phyloP scores from a whole-genome alignment of 1,140 invertebrate genomes.

The Zaprionus vittiger region DNA sequence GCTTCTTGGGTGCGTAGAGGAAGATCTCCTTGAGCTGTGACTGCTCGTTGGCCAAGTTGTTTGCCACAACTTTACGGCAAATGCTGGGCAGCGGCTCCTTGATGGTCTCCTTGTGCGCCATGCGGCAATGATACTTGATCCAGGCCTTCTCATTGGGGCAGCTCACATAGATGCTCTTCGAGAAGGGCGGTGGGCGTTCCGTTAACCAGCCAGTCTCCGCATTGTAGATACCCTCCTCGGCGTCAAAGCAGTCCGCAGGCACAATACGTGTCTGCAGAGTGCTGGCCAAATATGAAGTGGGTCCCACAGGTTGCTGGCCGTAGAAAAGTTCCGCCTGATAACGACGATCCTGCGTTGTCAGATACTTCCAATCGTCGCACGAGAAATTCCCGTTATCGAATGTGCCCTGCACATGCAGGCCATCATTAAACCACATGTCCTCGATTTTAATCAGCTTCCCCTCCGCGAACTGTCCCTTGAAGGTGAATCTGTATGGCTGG shows the following conservation, averaged over 20 bases:
- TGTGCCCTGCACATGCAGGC: constrained; percentile 52
- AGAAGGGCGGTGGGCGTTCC: constrained; percentile 51
- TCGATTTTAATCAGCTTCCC: constrained; percentile 59
- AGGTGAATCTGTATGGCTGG: constrained; percentile 61
- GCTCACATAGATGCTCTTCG: constrained; percentile 34
- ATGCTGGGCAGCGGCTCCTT: constrained; percentile 44
- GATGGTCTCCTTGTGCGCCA: constrained; percentile 9
- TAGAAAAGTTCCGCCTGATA: constrained; percentile 60
- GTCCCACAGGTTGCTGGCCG: constrained; percentile 61
- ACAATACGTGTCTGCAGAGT: constrained; percentile 35
- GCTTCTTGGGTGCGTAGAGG: constrained; percentile 52
- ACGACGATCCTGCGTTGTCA: constrained; percentile 61
- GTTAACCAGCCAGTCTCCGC: constrained; percentile 44
- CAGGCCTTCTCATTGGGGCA: constrained; percentile 56
- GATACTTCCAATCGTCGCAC: constrained; percentile 59
- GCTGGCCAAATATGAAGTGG: constrained; percentile 58
- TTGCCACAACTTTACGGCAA: constrained; percentile 53
- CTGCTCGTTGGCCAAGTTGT: constrained; percentile 51
- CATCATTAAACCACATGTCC: constrained; percentile 74
- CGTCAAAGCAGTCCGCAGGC: constrained; percentile 50
- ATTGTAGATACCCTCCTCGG: constrained; percentile 67
- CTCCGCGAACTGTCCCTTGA: constrained; percentile 59
- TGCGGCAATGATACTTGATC: constrained; percentile 58
- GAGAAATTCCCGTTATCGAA: constrained; percentile 38
- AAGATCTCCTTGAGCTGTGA: constrained; percentile 22